Evolutionary conservation across 2,797 vertebrate species (phyloP).

Genomic region (Serranus cabrilla): DNA sequence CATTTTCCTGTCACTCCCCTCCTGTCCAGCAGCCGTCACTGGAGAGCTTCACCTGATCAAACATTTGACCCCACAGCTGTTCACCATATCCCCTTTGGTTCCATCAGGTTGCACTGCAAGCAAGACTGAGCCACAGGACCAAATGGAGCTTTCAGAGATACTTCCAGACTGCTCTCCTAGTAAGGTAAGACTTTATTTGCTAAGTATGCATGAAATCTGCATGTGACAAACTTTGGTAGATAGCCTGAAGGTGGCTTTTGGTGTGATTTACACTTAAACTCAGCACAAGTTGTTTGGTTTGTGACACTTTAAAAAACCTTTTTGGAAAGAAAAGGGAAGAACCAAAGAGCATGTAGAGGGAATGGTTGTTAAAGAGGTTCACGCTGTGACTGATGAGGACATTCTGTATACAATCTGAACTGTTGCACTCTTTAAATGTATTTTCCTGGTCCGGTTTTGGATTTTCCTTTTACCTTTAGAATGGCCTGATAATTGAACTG

Average conservation of each 20-base stretch:
- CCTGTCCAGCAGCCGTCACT: background rate
- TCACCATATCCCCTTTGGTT: background rate
- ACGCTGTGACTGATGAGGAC: background rate
- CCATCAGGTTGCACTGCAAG: background rate
- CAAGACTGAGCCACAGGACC: background rate
- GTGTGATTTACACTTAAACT: background rate
- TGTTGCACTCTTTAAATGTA: background rate
- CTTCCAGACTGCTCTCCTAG: background rate
- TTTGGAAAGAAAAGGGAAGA: background rate
- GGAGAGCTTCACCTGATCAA: background rate
- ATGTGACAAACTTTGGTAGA: accelerated
- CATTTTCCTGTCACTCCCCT: background rate
- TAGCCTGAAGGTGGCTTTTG: background rate
- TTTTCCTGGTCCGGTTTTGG: too few species aligned
- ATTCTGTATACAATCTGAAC: background rate
- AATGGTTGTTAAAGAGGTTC: background rate
- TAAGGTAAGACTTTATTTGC: background rate
- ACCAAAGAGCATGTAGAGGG: background rate
- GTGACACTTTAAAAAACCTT: background rate
- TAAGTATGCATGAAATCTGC: background rate
- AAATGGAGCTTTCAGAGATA: background rate
- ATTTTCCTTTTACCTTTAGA: background rate
- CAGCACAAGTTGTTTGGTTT: background rate
- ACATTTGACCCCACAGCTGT: background rate
- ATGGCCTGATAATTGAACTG: background rate